Evolutionary conservation across 2,888 invertebrate genomes (phyloP).

Genomic region (Leptura quadrifasciata): DNA sequence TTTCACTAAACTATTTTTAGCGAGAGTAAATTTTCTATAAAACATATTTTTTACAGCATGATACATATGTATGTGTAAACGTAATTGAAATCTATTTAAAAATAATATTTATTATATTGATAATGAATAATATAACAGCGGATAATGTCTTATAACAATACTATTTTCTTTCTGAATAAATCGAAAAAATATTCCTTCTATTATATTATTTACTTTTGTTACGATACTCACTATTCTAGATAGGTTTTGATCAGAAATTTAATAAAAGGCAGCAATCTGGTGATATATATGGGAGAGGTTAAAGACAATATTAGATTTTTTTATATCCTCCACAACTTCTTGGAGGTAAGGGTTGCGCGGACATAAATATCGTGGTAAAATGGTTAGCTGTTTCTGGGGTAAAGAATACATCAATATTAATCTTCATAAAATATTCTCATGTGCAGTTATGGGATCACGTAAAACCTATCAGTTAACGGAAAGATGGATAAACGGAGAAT

Average conservation of each 20-base stretch:
- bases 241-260: not conserved
- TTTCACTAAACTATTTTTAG: too few species aligned
- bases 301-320: not conserved
- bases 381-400: not conserved
- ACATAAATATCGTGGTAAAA: not conserved
- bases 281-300: not conserved
- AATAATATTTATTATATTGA: too few species aligned
- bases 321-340: not conserved
- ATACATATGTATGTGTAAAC: too few species aligned
- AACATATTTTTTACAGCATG: too few species aligned
- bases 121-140: too few species aligned
- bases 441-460: constrained; percentile 4
- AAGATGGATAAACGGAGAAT: not conserved
- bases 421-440: constrained; percentile 1
- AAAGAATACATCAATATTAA: constrained; percentile 1
- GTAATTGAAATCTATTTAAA: too few species aligned
- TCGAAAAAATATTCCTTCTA: not conserved
- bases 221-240: not conserved
- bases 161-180: not conserved
- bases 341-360: not conserved
- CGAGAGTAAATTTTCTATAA: too few species aligned
- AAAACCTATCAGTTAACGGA: constrained; percentile 2
- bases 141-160: not conserved
- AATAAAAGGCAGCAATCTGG: not conserved
- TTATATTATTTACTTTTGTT: not conserved